These are phyloP conservation scores for Anagyrus pseudococci DNA, from an alignment of 2,888 invertebrate genomes.

Conservation along the genomic window DNA sequence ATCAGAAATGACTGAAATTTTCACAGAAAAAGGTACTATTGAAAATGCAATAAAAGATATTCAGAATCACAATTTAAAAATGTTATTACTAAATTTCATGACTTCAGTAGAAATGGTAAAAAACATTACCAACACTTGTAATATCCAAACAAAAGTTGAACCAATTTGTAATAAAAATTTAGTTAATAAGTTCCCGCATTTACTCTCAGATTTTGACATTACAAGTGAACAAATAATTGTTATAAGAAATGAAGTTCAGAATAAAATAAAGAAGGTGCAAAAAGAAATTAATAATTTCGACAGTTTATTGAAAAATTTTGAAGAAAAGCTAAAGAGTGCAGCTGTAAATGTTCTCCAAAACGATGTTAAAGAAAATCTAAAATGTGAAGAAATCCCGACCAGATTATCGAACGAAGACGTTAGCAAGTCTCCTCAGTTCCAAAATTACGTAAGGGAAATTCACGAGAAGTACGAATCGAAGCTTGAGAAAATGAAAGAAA, in stretches of 20 bases:
- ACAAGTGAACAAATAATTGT: too few relatives aligned
- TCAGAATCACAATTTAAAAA: conserved; percentile 11
- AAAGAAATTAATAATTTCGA: conserved; percentile 22
- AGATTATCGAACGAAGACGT: conserved; percentile 1
- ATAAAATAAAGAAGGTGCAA: too few relatives aligned
- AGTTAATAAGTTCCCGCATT: too few relatives aligned
- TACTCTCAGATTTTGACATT: too few relatives aligned
- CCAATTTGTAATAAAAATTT: too few relatives aligned
- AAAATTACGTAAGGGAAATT: conserved; percentile 63
- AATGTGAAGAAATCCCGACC: neutral
- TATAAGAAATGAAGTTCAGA: too few relatives aligned
- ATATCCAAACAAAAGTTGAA: too few relatives aligned
- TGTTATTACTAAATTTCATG: conserved; percentile 22
- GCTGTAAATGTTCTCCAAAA: neutral
- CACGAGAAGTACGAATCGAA: conserved; percentile 76
- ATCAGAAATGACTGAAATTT: conserved; percentile 12
- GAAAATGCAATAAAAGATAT: conserved; percentile 22
- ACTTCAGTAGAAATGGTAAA: conserved; percentile 20
- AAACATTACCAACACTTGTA: conserved; percentile 10
- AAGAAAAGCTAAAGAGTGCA: neutral
- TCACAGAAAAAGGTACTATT: conserved; percentile 18
- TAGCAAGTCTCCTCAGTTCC: conserved; percentile 9
- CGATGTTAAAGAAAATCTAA: neutral
- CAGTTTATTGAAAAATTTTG: neutral
- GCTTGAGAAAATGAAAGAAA: conserved; percentile 78